phyloP scores from a whole-genome alignment of 2,797 vertebrate genomes.

The Crypturellus tataupa region DNA sequence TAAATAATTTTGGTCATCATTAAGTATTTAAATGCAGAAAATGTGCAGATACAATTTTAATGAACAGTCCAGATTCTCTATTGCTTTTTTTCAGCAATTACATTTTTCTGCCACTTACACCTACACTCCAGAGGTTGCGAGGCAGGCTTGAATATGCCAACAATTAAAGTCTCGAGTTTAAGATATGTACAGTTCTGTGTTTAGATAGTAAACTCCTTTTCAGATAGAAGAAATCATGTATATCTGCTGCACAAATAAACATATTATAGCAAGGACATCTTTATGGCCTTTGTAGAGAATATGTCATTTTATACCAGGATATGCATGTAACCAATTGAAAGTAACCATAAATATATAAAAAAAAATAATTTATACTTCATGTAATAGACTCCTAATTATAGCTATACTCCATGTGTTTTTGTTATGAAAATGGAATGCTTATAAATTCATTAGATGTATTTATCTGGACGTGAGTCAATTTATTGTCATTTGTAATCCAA shows the following conservation, averaged over 20 bases:
- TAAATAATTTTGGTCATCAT: neutral
- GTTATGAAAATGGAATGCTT: neutral
- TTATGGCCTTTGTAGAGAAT: neutral
- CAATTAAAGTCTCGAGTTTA: neutral
- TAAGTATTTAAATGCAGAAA: neutral
- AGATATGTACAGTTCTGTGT: neutral
- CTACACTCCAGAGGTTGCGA: neutral
- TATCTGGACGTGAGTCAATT: neutral
- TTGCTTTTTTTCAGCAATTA: neutral
- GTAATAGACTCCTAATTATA: neutral
- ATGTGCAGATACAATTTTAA: neutral
- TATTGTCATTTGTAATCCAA: neutral
- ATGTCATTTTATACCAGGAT: neutral
- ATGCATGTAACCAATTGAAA: neutral
- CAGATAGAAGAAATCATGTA: neutral
- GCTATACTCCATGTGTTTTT: neutral
- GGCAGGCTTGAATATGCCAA: neutral
- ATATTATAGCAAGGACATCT: fast-evolving
- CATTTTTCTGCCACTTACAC: neutral
- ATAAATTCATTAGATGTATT: neutral
- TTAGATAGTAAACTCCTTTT: neutral
- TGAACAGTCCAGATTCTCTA: neutral
- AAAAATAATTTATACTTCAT: neutral
- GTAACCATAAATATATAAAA: neutral
- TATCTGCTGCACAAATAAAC: neutral